Conservation (phyloP, 2,113 vertebrate genomes). For the Triplophysa rosa region DNA sequence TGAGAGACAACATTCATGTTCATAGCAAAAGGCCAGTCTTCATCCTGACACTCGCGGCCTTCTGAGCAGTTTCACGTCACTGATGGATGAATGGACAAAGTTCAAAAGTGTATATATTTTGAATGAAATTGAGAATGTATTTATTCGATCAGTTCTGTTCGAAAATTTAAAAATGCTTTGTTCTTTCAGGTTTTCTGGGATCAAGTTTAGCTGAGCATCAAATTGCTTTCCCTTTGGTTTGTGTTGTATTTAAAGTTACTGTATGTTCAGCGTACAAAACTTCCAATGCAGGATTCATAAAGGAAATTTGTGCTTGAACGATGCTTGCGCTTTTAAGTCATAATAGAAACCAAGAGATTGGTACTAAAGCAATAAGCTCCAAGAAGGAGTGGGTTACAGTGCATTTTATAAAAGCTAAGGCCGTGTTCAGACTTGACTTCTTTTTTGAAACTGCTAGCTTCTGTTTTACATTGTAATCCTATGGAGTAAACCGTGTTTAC, state of each 20-base stretch:
- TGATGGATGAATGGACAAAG: constrained; percentile 17
- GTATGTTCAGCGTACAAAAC: background rate
- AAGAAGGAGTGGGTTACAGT: no score
- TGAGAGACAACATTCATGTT: constrained; percentile 1
- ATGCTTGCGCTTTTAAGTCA: constrained; percentile 4
- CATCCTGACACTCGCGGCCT: constrained; percentile 19
- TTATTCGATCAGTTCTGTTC: constrained; percentile 51
- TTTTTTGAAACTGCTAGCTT: no score
- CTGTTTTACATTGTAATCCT: no score
- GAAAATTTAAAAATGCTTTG: constrained; percentile 11
- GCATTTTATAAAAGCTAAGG: no score
- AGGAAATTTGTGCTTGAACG: constrained; percentile 38
- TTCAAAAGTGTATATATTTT: constrained; percentile 44
- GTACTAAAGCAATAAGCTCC: background rate
- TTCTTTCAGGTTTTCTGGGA: constrained; percentile 51
- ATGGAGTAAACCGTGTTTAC: no score
- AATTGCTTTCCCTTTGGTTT: constrained; percentile 12
- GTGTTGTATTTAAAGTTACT: constrained; percentile 3
- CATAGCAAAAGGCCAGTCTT: constrained; percentile 4
- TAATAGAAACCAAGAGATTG: constrained; percentile 10
- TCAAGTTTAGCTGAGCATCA: constrained; percentile 34
- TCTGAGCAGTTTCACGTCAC: background rate
- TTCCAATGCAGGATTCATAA: constrained; percentile 37
- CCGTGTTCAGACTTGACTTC: no score
- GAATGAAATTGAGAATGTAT: constrained; percentile 56